Evolutionary conservation across 2,113 vertebrate species (phyloP), one percentile per base, ranked within the genome.

Genomic region (Pterocles gutturalis): DNA sequence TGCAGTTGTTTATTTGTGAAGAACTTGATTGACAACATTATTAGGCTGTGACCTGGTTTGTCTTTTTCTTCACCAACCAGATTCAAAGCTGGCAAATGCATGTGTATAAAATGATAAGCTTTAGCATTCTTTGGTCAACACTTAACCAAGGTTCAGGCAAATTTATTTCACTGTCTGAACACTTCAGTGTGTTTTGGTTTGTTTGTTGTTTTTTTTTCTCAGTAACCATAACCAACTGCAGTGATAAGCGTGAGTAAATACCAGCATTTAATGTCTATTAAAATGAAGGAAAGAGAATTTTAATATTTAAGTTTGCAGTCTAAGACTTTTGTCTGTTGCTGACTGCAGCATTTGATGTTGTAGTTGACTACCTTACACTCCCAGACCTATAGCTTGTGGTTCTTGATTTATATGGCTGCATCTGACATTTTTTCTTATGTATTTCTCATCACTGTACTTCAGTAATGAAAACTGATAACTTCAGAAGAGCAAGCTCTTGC

Each of bases 381-480:
- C n/a, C 31, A 46, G 34, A 34, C 17, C 13, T 48, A 4, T 17
- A 45, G 31, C 55, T 79, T n/a, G 20, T 5, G 7, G 38, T 64
- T 67, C 29, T 66, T 61, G 26, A 25, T 70, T 83, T 88, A 17
- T 11, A 3, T 38, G 45, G 18, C 49, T 80, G 18, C 11, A 62
- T 46, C 36, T 90, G 70, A 18, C 17, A 7, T 57, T 78, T 71
- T 70, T 14, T 72, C 53, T 80, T 61, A 17, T 7, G 25, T 62
- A 33, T 69, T 41, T 83, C 64, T 91, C 54, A 19, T 69, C 14
- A 10, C 45, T 46, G 21, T 29, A 19, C 43, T 57, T 82, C 31
- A 64, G n/a, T 66, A 75, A 85, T 73, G 84, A 83, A 87, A 82
- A 79, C 26, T 60, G 64, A 2, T 92, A 87, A 75, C 57, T 87